These are phyloP conservation scores for Opisthocomus hoazin DNA, from an alignment of 2,113 vertebrate species.

Conservation along the genomic window DNA sequence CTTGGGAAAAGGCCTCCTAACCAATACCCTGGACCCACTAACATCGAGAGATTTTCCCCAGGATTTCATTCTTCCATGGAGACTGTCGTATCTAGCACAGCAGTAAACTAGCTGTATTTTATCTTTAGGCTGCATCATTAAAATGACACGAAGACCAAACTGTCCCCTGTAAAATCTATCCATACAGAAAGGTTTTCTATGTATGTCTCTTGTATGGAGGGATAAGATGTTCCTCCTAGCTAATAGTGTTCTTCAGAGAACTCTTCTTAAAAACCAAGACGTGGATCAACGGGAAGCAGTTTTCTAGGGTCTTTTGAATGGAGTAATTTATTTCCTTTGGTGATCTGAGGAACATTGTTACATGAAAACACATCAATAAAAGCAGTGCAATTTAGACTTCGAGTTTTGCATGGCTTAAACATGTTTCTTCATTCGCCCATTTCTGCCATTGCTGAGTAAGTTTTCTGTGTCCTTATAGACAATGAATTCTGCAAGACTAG, in stretches of 20 bases:
- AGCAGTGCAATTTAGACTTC: neutral
- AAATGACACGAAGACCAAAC: neutral
- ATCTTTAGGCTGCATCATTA: neutral
- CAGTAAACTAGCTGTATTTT: neutral
- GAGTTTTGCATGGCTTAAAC: neutral
- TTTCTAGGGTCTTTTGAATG: neutral
- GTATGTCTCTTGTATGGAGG: accelerated
- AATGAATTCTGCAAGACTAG: neutral
- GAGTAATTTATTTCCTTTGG: neutral
- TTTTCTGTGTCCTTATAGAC: neutral
- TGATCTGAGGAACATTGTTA: neutral
- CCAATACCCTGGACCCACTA: neutral
- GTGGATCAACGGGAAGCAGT: neutral
- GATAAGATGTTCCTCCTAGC: neutral
- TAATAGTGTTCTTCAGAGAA: neutral
- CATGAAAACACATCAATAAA: neutral
- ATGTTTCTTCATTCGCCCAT: neutral
- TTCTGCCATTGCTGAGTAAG: neutral
- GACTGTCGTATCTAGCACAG: neutral
- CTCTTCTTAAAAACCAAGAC: neutral
- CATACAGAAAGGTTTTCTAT: neutral
- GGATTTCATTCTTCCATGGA: neutral
- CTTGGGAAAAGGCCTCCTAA: neutral
- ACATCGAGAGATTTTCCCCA: neutral
- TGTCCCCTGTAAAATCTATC: neutral